These are phyloP conservation scores for Sebastes elongatus DNA, from an alignment of 2,797 vertebrate genomes.

Conservation along the genomic window DNA sequence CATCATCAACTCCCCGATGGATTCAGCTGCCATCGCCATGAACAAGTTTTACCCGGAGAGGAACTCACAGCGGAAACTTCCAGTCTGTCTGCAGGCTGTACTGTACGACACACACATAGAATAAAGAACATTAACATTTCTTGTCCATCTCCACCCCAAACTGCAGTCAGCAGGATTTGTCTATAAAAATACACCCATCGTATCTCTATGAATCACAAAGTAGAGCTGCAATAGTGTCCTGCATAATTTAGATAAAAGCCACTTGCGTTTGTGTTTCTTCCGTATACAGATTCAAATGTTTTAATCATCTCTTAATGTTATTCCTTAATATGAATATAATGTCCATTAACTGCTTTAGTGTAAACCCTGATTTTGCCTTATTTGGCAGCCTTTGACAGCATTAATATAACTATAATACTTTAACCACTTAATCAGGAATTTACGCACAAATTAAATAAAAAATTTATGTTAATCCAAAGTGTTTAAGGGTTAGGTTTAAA, in stretches of 20 bases:
- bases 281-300: neutral
- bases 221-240: neutral
- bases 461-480: neutral
- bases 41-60: conserved; percentile 18
- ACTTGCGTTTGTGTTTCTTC: neutral
- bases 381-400: neutral
- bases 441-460: neutral
- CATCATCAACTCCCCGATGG: conserved; percentile 36
- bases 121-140: neutral
- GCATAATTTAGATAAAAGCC: neutral
- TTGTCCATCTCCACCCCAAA: neutral
- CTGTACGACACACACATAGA: neutral
- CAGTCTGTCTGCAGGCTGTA: conserved; percentile 5
- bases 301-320: neutral
- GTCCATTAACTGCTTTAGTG: neutral
- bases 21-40: conserved; percentile 10
- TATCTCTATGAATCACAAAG: neutral
- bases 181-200: neutral
- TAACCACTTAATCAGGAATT: neutral
- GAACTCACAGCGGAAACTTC: conserved; percentile 6
- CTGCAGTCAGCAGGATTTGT: neutral
- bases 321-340: neutral
- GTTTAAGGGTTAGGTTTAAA: neutral
- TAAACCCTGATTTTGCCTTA: neutral
- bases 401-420: neutral